Evolutionary conservation across 1,140 invertebrate species (phyloP), one percentile per base, ranked within the genome.

Genomic region (Riptortus pedestris): DNA sequence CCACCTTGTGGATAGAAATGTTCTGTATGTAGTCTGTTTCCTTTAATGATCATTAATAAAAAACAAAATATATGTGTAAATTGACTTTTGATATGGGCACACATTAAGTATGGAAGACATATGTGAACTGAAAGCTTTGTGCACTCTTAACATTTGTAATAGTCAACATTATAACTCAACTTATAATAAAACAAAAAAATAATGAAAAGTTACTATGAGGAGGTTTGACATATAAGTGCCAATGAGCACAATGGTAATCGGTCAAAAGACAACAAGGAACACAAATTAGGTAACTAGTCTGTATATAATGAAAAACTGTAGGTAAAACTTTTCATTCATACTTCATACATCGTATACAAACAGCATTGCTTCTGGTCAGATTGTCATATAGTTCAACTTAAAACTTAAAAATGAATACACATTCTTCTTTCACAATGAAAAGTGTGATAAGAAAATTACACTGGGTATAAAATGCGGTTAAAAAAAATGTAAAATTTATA

Each of bases 361-460:
- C 31, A 38, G 51, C 51, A 55, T 55, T 55, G 51, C 51, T 55
- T 55, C 18, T 55, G 20, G 24, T 24, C 51, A 55, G 51, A 55
- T 55, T 55, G 51, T 55, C 51, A 55, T 24, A 55, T 55, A 24
- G 51, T 55, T 55, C 26, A 55, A 26, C 51, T 55, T 55, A 55
- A 26, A 24, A 55, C 14, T 38, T 55, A 55, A 24, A 55, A 26
- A 55, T 26, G 16, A 24, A 26, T 24, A 55, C 22, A 12, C 51
- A 55, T 26, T 55, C 26, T 24, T 55, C 51, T 24, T 55, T 55
- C 18, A 18, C 20, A 38, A 38, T 7, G 14, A 38, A 38, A 38
- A 7, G 31, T 7, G 14, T 5, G 14, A 55, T 24, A 55, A 24
- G 20, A 55, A 22, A 55, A 55, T 24, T 55, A 55, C 51, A 55